Evolutionary conservation across 1,140 invertebrate genomes (phyloP), one percentile per base, ranked within the genome.

Genomic region (Drosophila nebulosa): DNA sequence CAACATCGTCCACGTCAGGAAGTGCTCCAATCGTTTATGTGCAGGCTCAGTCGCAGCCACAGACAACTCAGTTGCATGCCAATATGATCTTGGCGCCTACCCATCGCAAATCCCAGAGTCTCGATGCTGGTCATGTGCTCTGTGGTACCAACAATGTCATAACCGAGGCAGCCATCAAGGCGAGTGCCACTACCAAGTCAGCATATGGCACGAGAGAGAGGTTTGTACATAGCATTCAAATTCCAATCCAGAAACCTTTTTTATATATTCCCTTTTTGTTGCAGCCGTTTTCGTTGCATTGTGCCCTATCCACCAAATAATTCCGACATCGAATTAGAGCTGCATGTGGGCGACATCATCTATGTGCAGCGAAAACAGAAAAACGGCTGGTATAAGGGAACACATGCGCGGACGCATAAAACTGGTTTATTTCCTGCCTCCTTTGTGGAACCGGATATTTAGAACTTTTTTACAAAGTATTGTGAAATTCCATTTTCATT

Each of bases 351-450:
- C 21, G 98, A 99, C 88, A 95, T 98, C 56, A 97, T 98, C 60
- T 95, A 97, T 78, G 97, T 98, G 3, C 96, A 97, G 85, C 97
- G 96, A 76, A 98, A 98, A 90, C 94, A 97, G 35, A 97, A 98
- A 22, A 97, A 98, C 86, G 98, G 98, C 10, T 99, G 97, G 97
- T 98, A 96, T 90, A 98, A 98, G 91, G 98, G 97, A 4, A 98
- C 97, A 1, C 94, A 96, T 74, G 95, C 97, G 80, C 93, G 97
- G 51, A 98, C 97, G 1, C 97, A 97, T 12, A 95, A 97, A 75
- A 97, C 96, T 1, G 98, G 98, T 4, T 93, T 99, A 1, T 98
- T 99, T 92, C 98, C 98, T 1, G 96, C 96, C 36, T 98, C 96
- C 85, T 99, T 99, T 93, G 98, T 98, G 12, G 96, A 97, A 91